Base-by-base conservation (phyloP, 2,797 vertebrate genomes). In the Ibycter americanus region DNA sequence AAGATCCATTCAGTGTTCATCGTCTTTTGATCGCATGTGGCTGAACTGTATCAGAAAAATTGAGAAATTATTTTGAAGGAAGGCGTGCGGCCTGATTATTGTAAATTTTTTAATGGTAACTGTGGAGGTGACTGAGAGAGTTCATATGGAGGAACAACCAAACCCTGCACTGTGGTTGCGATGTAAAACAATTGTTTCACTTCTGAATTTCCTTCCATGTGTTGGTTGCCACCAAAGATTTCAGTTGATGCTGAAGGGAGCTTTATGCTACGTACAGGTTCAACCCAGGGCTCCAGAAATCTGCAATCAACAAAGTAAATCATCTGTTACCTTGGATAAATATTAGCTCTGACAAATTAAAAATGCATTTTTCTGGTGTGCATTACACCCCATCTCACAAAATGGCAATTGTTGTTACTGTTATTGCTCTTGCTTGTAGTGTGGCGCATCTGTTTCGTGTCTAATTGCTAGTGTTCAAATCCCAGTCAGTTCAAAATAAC, bases 271-370 rank as follows among this genome's bases (percentile, higher is more conserved):
- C 7, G 17, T 40, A 15, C 27, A 44, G 63, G 65, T 91, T 81
- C 26, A 65, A 62, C n/a, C 23, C 18, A 38, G 12, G 38, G 34
- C 63, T 77, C 46, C 72, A 72, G 42, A 94, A 93, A 20, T 65
- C 89, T 94, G 44, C 61, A 49, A 11, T 86, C 87, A 78, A 27
- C 46, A 12, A 51, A 92, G 67, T 42, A 93, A 84, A 92, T 97
- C 6, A 52, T 87, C 72, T 89, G 89, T 78, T 91, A 92, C 72
- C 71, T 66, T 71, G 84, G 52, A 77, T 92, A 94, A 96, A 86
- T 93, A 92, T 83, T 95, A 86, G 58, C 79, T 91, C 66, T 83
- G 61, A 85, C 59, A 92, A 95, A 94, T 92, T 87, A 78, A 78
- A 94, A 78, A 12, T 5, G 6, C 42, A 4, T 89, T 93, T 80